A percentile compares a stretch with the other conserved stretches of the same genome.
Evolutionary conservation across 2,888 invertebrate species (phyloP).

Genomic region (Aethes cnicana): DNA sequence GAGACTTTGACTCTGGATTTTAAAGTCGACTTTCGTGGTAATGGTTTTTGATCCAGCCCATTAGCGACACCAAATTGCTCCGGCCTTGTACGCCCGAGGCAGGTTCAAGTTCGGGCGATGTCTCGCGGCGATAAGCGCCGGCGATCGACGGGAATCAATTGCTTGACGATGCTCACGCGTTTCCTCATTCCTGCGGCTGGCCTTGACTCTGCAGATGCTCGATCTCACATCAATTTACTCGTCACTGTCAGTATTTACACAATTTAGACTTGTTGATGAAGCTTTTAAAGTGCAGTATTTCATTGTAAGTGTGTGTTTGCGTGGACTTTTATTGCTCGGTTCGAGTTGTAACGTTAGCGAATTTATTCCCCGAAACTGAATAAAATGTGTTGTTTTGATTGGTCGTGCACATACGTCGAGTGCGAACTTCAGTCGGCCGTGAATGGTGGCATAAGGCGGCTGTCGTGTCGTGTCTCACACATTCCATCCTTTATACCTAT

Average conservation of each 20-base stretch:
- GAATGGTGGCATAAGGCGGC: too few relatives aligned
- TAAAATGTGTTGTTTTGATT: too few relatives aligned
- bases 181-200: slow-evolving; percentile 20
- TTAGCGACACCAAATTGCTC: slow-evolving; percentile 11
- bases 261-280: too few relatives aligned
- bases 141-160: slow-evolving; percentile 2
- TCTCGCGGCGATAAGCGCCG: background rate
- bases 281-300: too few relatives aligned
- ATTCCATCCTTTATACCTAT: background rate
- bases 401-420: too few relatives aligned
- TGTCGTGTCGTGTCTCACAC: background rate
- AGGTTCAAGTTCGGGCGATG: slow-evolving; percentile 16
- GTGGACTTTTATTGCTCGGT: too few relatives aligned
- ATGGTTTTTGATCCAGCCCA: slow-evolving; percentile 1
- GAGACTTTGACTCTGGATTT: background rate
- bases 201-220: background rate
- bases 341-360: too few relatives aligned
- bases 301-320: too few relatives aligned
- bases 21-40: background rate
- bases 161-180: slow-evolving; percentile 16
- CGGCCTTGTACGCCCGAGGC: slow-evolving; percentile 11
- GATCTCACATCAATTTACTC: too few relatives aligned
- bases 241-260: too few relatives aligned
- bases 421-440: too few relatives aligned
- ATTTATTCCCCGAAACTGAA: too few relatives aligned